A percentile compares a stretch with the other conserved stretches of the same genome.
These are phyloP conservation scores for Troglohyphantes excavatus DNA, from an alignment of 2,888 invertebrate genomes.

Conservation along the genomic window DNA sequence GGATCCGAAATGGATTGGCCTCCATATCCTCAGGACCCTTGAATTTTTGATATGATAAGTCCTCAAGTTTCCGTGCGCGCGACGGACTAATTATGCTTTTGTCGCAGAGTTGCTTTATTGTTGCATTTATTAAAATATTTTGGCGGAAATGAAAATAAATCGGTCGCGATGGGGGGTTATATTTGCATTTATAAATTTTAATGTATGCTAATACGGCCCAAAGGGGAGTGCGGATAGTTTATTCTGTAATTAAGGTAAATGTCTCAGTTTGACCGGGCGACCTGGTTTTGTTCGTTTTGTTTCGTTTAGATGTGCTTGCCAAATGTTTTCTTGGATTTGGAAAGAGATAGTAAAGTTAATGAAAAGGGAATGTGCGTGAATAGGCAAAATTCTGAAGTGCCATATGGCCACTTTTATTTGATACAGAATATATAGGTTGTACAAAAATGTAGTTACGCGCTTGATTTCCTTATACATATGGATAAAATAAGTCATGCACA, in stretches of 20 bases:
- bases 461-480: no score
- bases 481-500: no score
- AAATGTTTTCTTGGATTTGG: not conserved
- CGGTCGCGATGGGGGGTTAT: not conserved
- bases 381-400: no score
- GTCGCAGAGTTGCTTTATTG: not conserved
- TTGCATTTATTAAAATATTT: constrained; percentile 4
- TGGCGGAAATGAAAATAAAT: not conserved
- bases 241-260: not conserved
- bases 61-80: not conserved
- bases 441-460: no score
- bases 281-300: not conserved
- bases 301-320: not conserved
- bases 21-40: not conserved
- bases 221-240: not conserved
- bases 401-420: no score
- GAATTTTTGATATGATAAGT: constrained; percentile 22
- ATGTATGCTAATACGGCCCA: constrained; percentile 1
- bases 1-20: not conserved
- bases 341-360: not conserved
- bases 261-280: not conserved
- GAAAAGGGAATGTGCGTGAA: no score
- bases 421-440: no score
- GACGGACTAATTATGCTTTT: not conserved
- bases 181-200: constrained; percentile 9